Evolutionary conservation across 2,113 vertebrate species (phyloP).

Genomic region (Platichthys flesus): DNA sequence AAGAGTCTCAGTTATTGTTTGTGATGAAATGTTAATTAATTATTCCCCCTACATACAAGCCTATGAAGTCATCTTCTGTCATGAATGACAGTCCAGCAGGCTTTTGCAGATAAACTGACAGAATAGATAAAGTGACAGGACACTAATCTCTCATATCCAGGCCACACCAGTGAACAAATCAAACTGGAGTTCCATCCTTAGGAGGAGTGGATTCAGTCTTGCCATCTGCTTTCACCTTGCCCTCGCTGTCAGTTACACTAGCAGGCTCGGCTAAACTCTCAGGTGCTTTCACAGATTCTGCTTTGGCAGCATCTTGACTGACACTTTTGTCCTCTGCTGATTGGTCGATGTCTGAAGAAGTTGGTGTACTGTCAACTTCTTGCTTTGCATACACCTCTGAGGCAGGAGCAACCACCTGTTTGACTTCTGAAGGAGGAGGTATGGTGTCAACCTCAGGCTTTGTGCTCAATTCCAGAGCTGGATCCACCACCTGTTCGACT

Average conservation of each 20-base stretch:
- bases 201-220: slow-evolving; percentile 56
- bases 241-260: slow-evolving; percentile 14
- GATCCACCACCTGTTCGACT: no score
- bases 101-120: background rate
- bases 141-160: slow-evolving; percentile 21
- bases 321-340: slow-evolving; percentile 18
- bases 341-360: slow-evolving; percentile 11
- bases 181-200: slow-evolving; percentile 83
- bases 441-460: no score
- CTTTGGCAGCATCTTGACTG: slow-evolving; percentile 37
- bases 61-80: slow-evolving; percentile 26
- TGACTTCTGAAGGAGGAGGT: no score
- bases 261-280: slow-evolving; percentile 35
- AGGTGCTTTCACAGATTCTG: slow-evolving; percentile 8
- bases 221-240: slow-evolving; percentile 31
- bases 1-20: slow-evolving; percentile 28
- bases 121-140: slow-evolving; percentile 26
- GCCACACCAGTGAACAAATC: slow-evolving; percentile 1
- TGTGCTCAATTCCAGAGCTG: no score
- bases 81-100: slow-evolving; percentile 35
- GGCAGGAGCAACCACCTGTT: slow-evolving; percentile 7
- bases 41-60: background rate
- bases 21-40: slow-evolving; percentile 20
- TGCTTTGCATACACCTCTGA: slow-evolving; percentile 19
- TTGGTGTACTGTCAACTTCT: background rate